Percentiles rank a stretch among this genome's conserved stretches.
Evolutionary conservation across 37 sponge, comb jelly and placozoan species (phyloP).

Genomic region (Tethya wilhelma): DNA sequence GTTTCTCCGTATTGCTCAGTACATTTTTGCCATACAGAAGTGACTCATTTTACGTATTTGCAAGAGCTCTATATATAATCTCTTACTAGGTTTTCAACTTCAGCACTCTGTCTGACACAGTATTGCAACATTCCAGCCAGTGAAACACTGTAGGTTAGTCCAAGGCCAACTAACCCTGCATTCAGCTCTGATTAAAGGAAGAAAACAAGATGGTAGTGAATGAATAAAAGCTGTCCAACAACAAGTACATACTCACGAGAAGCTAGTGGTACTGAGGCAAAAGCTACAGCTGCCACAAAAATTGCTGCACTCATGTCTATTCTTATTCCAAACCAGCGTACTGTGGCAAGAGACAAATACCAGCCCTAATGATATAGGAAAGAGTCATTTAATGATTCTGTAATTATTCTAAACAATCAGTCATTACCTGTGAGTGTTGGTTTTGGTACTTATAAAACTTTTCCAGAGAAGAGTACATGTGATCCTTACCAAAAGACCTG

Average conservation of each 20-base stretch:
- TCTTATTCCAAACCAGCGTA: slow-evolving; percentile 80
- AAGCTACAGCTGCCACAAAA: slow-evolving; percentile 64
- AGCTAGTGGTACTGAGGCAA: slow-evolving; percentile 49
- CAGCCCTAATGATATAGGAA: slow-evolving; percentile 51
- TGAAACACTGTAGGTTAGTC: slow-evolving; percentile 70
- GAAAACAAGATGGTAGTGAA: background rate
- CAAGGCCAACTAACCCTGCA: slow-evolving; percentile 75
- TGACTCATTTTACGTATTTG: no score
- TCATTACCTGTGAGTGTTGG: slow-evolving; percentile 38
- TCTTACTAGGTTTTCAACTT: slow-evolving; percentile 84
- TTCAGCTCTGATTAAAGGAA: no score
- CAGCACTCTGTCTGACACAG: slow-evolving; percentile 79
- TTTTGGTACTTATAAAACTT: slow-evolving; percentile 47
- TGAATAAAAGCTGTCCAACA: no score
- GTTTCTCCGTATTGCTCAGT: no score
- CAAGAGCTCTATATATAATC: background rate
- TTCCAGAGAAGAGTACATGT: background rate
- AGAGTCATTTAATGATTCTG: no score
- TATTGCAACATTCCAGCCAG: slow-evolving; percentile 84
- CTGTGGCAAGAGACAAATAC: slow-evolving; percentile 60
- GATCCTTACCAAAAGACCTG: slow-evolving; percentile 58
- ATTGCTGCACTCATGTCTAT: slow-evolving; percentile 58
- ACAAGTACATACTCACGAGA: no score
- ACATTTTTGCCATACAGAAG: no score
- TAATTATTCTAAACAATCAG: no score